Percentiles rank a stretch among this genome's conserved stretches.
Evolutionary conservation across 1,140 invertebrate species (phyloP).

Genomic region (Macrobrachium nipponense): DNA sequence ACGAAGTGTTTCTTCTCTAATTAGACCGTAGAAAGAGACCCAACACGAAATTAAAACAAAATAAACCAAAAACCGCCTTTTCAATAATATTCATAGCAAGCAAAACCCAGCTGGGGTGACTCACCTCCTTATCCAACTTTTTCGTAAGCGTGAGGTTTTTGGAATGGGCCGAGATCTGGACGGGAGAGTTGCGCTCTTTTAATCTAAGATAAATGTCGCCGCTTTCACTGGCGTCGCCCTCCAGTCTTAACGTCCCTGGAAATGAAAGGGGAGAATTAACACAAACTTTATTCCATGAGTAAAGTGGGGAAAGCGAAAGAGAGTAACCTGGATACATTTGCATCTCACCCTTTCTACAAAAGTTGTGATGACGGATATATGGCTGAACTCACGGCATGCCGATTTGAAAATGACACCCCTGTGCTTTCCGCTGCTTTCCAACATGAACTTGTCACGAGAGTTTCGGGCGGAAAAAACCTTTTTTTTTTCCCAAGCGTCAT

Average conservation of each 20-base stretch:
- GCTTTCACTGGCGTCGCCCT: slow-evolving; percentile 78
- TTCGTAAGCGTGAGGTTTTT: slow-evolving; percentile 85
- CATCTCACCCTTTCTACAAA: too few relatives aligned
- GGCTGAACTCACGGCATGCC: too few relatives aligned
- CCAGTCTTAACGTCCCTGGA: slow-evolving; percentile 78
- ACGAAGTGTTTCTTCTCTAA: too few relatives aligned
- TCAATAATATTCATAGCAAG: too few relatives aligned
- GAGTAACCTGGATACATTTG: not conserved
- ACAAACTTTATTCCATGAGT: not conserved
- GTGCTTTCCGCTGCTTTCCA: too few relatives aligned
- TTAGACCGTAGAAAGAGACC: not conserved
- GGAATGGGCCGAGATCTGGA: slow-evolving; percentile 79
- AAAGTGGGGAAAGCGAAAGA: not conserved
- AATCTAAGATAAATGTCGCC: slow-evolving; percentile 85
- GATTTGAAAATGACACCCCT: not conserved
- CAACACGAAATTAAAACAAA: not conserved
- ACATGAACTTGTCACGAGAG: too few relatives aligned
- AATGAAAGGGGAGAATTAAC: slow-evolving; percentile 31
- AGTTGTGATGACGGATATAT: too few relatives aligned
- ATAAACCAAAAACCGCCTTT: not conserved
- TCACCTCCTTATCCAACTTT: slow-evolving; percentile 82
- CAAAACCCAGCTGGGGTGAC: not conserved
- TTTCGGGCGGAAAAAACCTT: too few relatives aligned
- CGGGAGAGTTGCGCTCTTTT: slow-evolving; percentile 81
- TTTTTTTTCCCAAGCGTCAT: too few relatives aligned